Evolutionary conservation across 2,113 vertebrate genomes (phyloP).

Genomic region (Perca fluviatilis): DNA sequence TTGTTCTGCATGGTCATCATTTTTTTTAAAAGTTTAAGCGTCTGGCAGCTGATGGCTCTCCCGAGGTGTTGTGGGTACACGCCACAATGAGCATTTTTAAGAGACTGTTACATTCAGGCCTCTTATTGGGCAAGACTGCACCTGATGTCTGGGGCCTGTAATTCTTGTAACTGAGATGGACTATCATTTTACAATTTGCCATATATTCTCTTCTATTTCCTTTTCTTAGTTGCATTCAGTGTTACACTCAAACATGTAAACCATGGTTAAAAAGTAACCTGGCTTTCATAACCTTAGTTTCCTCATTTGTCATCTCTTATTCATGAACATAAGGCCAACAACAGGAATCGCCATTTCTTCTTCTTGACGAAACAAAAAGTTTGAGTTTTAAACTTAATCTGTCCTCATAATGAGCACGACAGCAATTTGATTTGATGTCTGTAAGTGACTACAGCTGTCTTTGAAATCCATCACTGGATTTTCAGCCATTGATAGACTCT

Average conservation of each 20-base stretch:
- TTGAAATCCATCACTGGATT: conserved; percentile 52
- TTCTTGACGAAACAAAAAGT: not conserved
- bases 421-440: conserved; percentile 53
- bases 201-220: not conserved
- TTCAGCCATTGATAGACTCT: conserved; percentile 66
- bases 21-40: conserved; percentile 62
- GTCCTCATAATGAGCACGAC: conserved; percentile 2
- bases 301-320: not conserved
- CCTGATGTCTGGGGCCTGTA: conserved; percentile 68
- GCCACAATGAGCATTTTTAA: conserved; percentile 70
- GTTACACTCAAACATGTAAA: not conserved
- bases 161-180: conserved; percentile 4
- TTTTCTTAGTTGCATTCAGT: not conserved
- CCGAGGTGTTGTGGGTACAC: conserved; percentile 59
- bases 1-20: conserved; percentile 76
- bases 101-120: conserved; percentile 46
- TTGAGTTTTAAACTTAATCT: conserved; percentile 20
- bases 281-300: not conserved
- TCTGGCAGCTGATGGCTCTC: conserved; percentile 77
- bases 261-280: not conserved
- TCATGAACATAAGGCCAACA: not conserved
- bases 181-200: not conserved
- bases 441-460: conserved; percentile 46
- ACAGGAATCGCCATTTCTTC: not conserved
- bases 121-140: conserved; percentile 60